Evolutionary conservation across 2,888 invertebrate species (phyloP).

Genomic region (Euclidia mi): DNA sequence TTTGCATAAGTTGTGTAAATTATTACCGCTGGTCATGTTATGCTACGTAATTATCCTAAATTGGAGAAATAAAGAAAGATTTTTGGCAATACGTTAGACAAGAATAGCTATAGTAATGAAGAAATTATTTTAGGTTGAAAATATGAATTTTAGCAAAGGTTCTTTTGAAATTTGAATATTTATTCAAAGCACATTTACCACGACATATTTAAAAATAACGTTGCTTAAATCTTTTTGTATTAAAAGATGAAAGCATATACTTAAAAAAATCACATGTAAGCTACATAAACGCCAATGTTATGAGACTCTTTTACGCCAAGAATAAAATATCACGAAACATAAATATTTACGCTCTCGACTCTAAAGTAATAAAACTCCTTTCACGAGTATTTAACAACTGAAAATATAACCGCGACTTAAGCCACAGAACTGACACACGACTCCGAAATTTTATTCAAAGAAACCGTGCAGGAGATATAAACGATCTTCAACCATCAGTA

Average conservation of each 20-base stretch:
- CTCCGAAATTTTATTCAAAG: slow-evolving; percentile 48
- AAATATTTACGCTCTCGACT: slow-evolving; percentile 17
- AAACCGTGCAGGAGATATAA: slow-evolving; percentile 50
- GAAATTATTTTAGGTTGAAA: neutral
- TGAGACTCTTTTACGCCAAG: too few species aligned
- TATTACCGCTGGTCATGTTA: slow-evolving; percentile 34
- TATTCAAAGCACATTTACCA: too few species aligned
- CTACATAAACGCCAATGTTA: too few species aligned
- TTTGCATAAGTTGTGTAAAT: slow-evolving; percentile 29
- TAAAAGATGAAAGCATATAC: too few species aligned
- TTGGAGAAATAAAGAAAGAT: slow-evolving; percentile 4
- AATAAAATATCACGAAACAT: slow-evolving; percentile 9
- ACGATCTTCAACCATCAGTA: slow-evolving; percentile 50
- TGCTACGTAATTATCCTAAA: slow-evolving; percentile 30
- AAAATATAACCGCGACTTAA: slow-evolving; percentile 23
- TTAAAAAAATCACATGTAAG: too few species aligned
- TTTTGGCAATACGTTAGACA: slow-evolving; percentile 6
- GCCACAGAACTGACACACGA: slow-evolving; percentile 38
- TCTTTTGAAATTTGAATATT: too few species aligned
- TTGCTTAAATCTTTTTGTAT: too few species aligned
- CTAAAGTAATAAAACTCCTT: slow-evolving; percentile 16
- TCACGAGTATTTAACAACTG: slow-evolving; percentile 27
- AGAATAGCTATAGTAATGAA: neutral
- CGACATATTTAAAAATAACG: too few species aligned
- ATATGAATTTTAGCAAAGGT: neutral